These are phyloP conservation scores for Ictidomys tridecemlineatus DNA, from an alignment of 2,113 vertebrate species.

Conservation along the genomic window DNA sequence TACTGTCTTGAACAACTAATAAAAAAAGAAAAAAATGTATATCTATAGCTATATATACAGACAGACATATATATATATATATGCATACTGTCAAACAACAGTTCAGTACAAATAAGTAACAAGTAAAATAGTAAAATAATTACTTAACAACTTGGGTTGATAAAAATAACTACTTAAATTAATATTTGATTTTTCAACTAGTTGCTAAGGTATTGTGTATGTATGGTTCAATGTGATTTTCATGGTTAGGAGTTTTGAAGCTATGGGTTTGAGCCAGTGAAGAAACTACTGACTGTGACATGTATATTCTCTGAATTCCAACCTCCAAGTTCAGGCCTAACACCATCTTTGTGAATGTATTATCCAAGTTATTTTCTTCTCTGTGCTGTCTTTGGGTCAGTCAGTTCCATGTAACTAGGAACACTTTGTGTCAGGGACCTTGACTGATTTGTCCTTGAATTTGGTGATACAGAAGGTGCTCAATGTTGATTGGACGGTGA, in stretches of 20 bases:
- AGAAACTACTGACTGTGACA: not conserved
- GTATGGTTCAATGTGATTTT: not conserved
- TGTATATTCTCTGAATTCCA: not conserved
- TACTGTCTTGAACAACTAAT: too few species aligned
- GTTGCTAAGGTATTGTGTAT: not conserved
- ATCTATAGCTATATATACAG: too few species aligned
- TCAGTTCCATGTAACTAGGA: not conserved
- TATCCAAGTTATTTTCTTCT: not conserved
- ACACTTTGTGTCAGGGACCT: not conserved
- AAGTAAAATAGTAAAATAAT: conserved; percentile 36
- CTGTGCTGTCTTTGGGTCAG: not conserved
- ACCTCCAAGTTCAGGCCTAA: not conserved
- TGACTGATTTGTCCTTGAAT: not conserved
- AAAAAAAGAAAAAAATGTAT: too few species aligned
- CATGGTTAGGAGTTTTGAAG: conserved; percentile 50
- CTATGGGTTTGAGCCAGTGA: not conserved
- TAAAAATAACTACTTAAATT: conserved; percentile 4
- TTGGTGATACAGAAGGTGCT: not conserved
- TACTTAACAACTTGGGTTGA: not conserved
- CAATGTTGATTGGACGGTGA: not conserved
- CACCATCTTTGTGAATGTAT: not conserved
- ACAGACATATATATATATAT: too few species aligned
- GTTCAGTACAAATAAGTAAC: conserved; percentile 30
- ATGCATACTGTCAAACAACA: not conserved
- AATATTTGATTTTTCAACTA: conserved; percentile 18